These are phyloP conservation scores for Petaurus breviceps DNA, from an alignment of 2,113 vertebrate species.

Conservation along the genomic window DNA sequence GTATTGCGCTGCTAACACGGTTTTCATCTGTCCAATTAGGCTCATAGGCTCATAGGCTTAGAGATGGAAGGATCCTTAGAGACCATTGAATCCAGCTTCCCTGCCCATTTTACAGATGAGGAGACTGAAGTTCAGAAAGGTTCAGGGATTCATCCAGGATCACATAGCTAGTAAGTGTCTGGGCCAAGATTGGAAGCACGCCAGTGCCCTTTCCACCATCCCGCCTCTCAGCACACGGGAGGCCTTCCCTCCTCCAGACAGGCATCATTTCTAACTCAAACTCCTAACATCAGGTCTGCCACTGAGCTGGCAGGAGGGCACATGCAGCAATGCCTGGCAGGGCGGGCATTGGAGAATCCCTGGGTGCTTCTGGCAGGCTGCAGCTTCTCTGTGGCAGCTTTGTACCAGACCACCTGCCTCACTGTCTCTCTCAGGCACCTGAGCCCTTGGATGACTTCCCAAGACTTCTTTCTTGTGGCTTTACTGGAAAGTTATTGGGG, in stretches of 20 bases:
- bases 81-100: neutral
- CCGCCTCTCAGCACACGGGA: no score
- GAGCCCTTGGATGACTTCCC: neutral
- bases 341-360: neutral
- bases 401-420: neutral
- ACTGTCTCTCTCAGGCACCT: neutral
- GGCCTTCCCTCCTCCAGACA: neutral
- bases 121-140: neutral
- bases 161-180: neutral
- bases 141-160: neutral
- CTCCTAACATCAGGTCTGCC: neutral
- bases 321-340: neutral
- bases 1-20: neutral
- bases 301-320: neutral
- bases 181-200: no score
- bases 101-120: neutral
- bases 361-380: neutral
- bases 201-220: neutral
- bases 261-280: neutral
- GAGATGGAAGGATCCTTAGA: neutral
- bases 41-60: neutral
- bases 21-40: neutral
- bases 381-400: neutral
- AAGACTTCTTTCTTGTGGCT: neutral
- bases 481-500: neutral